Base-by-base conservation (phyloP, 2,888 invertebrate genomes). In the Agonopterix alstromeriana region DNA sequence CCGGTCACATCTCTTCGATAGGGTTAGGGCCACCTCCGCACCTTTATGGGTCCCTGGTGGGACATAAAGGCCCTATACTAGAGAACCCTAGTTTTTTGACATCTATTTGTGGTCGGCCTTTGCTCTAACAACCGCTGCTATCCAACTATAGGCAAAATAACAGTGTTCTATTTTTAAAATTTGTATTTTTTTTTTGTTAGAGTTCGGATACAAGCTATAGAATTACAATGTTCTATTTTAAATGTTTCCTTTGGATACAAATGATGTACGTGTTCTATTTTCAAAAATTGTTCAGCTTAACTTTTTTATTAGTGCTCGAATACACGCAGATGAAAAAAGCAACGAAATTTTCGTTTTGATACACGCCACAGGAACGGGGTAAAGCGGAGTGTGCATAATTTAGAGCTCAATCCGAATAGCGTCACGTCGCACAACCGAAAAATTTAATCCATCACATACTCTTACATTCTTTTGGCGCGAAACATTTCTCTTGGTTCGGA, bases 21-120 rank as follows among this genome's bases (percentile, higher is more conserved):
- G 88, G 88, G 87, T 88, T 88, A 86, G 82, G 80, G 75, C 80
- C 80, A 80, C 74, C 80, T 82, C 80, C 78, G 79, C 77, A 88
- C 86, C 87, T 87, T 87, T 88, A 88, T 87, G 86, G 55, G 77
- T 87, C 88, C 87, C 88, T 65, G 71, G 87, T 80, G 85, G 63
- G 70, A 81, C 70, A 82, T 87, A 87, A 86, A 79, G 73, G 76
- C 78, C 73, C 79, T 70, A 73, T 75, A 73, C 74, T 68, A 68
- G 71, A 70, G 72, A 73, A 75, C 81, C 80, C 84, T 77, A 82
- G 81, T 85, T 85, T 85, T 88, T 86, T 87, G 84, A 83, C 86
- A 79, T 86, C 85, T 86, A 88, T 87, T 86, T 88, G 87, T 82
- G 87, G 87, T 86, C 77, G 78, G 72, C 70, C 73, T 67, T 72